phyloP scores from a whole-genome alignment of 2,113 vertebrate genomes.

The Puffinus mauretanicus region DNA sequence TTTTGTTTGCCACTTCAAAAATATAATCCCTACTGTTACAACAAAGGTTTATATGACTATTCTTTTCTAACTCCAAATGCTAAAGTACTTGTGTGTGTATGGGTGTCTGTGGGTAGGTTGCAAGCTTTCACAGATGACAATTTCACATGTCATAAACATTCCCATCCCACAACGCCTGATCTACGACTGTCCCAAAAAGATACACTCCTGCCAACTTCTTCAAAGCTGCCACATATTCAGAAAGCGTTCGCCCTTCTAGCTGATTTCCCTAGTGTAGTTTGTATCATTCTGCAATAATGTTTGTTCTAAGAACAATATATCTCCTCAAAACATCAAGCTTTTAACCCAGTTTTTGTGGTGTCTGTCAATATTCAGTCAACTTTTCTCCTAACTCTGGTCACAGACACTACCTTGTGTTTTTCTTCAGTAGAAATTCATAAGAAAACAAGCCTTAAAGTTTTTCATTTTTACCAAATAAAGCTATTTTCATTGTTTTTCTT shows the following conservation, averaged over 20 bases:
- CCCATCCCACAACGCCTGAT: constrained; percentile 23
- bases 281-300: constrained; percentile 45
- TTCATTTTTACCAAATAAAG: constrained; percentile 28
- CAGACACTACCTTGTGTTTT: background rate
- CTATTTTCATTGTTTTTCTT: background rate
- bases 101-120: background rate
- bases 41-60: background rate
- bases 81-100: background rate
- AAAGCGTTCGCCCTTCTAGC: background rate
- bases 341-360: constrained; percentile 41
- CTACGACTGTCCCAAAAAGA: constrained; percentile 28
- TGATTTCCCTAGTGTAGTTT: constrained; percentile 55
- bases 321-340: constrained; percentile 29
- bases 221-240: constrained; percentile 48
- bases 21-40: background rate
- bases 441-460: background rate
- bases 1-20: constrained; percentile 24
- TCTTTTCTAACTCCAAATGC: background rate
- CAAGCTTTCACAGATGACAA: background rate
- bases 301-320: constrained; percentile 53
- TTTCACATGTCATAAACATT: constrained; percentile 5
- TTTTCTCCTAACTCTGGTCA: background rate
- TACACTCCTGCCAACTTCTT: constrained; percentile 46
- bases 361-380: constrained; percentile 32
- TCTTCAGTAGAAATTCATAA: background rate